Base-by-base conservation (phyloP, 2,888 invertebrate genomes). In the Vannuccia rotundouncinata region DNA sequence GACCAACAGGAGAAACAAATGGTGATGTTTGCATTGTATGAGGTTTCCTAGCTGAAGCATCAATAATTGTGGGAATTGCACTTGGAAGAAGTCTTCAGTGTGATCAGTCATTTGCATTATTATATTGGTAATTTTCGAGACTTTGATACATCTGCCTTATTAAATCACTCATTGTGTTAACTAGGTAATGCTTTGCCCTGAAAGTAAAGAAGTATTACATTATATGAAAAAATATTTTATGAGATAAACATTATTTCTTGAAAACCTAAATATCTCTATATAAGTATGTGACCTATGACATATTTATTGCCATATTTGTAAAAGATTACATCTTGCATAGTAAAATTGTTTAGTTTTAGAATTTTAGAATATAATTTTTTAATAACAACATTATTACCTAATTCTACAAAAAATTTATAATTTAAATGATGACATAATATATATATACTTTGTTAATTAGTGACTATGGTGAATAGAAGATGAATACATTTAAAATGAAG, bases 201-300 rank as follows among this genome's bases (percentile, higher is more conserved):
- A 66, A 66, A 66, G 66, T 66, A 66, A 66, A 66, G 66, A 66
- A 66, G 66, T 66, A 66, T 66, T 45, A 45, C 45, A 45, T 45
- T 45, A 45, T 45, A 45, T 13, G 45, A 45, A 17, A 45, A 45
- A 5, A 45, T 45, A 45, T 10, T 45, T 45, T 45, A 17, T 17
- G 17, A 45, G 45, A 17, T 10, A 45, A 45, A 45, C n/a, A 45
- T 10, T 45, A 45, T 45, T 45, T 45, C 5, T 45, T 45, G 45
- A 45, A 45, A 45, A 45, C 45, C 45, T 45, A 10, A 45, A 45
- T 45, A 45, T 10, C 45, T n/a, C n/a, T n/a, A n/a, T n/a, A n/a
- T n/a, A n/a, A n/a, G n/a, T n/a, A n/a, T n/a, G n/a, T n/a, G n/a
- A n/a, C n/a, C n/a, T n/a, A n/a, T n/a, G n/a, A n/a, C n/a, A n/a